phyloP scores from a whole-genome alignment of 2,888 invertebrate species.

The Ectobius pallidus region DNA sequence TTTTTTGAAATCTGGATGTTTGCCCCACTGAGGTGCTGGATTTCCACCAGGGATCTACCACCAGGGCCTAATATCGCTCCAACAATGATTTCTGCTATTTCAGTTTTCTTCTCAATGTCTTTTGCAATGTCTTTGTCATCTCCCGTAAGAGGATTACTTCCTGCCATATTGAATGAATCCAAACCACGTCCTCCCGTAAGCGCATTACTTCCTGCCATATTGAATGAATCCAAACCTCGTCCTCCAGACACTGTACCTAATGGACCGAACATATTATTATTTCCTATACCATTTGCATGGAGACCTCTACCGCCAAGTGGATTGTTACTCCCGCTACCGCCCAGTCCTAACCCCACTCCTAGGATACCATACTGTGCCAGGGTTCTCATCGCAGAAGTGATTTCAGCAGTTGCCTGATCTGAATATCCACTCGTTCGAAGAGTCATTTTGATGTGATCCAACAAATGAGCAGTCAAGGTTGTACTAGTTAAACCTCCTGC shows the following conservation, averaged over 20 bases:
- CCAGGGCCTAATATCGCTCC: slow-evolving; percentile 97
- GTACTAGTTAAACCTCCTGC: slow-evolving; percentile 66
- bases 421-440: slow-evolving; percentile 89
- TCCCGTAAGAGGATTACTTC: slow-evolving; percentile 82
- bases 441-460: slow-evolving; percentile 89
- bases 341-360: slow-evolving; percentile 67
- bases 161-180: slow-evolving; percentile 79
- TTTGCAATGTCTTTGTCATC: too few species aligned
- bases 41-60: slow-evolving; percentile 94
- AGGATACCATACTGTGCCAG: slow-evolving; percentile 85
- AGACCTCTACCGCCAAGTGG: slow-evolving; percentile 59
- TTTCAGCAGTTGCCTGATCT: slow-evolving; percentile 88
- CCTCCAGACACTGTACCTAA: slow-evolving; percentile 67
- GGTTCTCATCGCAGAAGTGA: slow-evolving; percentile 87
- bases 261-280: slow-evolving; percentile 76
- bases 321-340: slow-evolving; percentile 48
- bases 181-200: slow-evolving; percentile 48
- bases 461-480: slow-evolving; percentile 78
- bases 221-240: slow-evolving; percentile 66
- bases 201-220: slow-evolving; percentile 65
- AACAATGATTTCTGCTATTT: slow-evolving; percentile 88
- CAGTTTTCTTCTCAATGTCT: slow-evolving; percentile 87
- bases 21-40: slow-evolving; percentile 96
- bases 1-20: slow-evolving; percentile 99
- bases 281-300: slow-evolving; percentile 43